phyloP scores from a whole-genome alignment of 2,797 vertebrate species.

The Helicolenus hilgendorfi region DNA sequence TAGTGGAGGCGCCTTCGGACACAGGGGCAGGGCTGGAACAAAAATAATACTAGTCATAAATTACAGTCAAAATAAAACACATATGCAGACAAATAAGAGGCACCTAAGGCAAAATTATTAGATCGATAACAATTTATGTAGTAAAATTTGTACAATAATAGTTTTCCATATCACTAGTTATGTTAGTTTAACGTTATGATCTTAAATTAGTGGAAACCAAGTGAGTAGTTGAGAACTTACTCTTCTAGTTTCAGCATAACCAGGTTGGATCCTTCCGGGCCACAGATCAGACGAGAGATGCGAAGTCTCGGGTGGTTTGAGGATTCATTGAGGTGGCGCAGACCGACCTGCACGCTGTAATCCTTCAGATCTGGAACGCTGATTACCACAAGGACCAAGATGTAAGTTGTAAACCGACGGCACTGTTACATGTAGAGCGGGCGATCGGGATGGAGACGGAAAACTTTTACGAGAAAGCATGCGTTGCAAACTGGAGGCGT shows the following conservation, averaged over 20 bases:
- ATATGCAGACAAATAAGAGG: background rate
- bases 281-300: slow-evolving; percentile 95
- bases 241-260: slow-evolving; percentile 95
- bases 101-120: background rate
- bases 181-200: background rate
- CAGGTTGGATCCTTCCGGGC: slow-evolving; percentile 95
- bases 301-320: slow-evolving; percentile 90
- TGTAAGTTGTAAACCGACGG: background rate
- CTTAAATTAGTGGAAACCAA: background rate
- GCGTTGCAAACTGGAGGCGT: background rate
- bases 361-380: slow-evolving; percentile 95
- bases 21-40: slow-evolving; percentile 86
- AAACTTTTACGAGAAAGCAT: background rate
- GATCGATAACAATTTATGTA: background rate
- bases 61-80: background rate
- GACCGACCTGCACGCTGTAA: slow-evolving; percentile 96
- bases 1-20: slow-evolving; percentile 92
- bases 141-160: background rate
- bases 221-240: slow-evolving; percentile 81
- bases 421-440: background rate
- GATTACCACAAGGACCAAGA: slow-evolving; percentile 43
- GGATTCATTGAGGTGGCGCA: slow-evolving; percentile 94
- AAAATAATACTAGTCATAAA: background rate
- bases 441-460: background rate
- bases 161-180: background rate